Conservation (phyloP, 2,113 vertebrate genomes). For the Delphinus delphis region DNA sequence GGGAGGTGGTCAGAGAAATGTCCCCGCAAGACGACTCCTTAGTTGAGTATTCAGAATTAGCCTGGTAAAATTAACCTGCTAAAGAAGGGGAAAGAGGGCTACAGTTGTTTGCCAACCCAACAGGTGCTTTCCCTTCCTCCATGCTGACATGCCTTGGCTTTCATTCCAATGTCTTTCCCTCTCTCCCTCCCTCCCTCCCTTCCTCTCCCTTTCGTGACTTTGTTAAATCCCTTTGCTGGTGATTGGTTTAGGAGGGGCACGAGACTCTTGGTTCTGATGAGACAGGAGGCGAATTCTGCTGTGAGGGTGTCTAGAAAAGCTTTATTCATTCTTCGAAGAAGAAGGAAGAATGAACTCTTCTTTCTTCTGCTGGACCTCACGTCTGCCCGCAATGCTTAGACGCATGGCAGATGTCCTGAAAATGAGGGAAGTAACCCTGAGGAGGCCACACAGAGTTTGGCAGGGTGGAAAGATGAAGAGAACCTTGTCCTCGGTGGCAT, state of each 20-base stretch:
- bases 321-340: not conserved
- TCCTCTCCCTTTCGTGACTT: not conserved
- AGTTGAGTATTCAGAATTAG: not conserved
- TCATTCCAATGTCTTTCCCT: not conserved
- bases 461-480: not conserved
- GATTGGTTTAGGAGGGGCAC: not conserved
- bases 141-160: not conserved
- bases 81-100: not conserved
- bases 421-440: not conserved
- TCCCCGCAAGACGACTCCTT: not conserved
- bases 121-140: not conserved
- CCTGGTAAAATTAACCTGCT: not conserved
- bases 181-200: too few relatives aligned
- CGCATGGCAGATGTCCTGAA: not conserved
- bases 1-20: not conserved
- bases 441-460: not conserved
- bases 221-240: not conserved
- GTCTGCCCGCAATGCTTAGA: not conserved
- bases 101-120: accelerated
- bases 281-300: not conserved
- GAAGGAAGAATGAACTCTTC: not conserved
- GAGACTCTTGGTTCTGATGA: not conserved
- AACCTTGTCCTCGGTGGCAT: not conserved
- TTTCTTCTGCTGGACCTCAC: not conserved
- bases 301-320: not conserved